Conservation (phyloP, 2,888 invertebrate species). For the Athetis lepigone region DNA sequence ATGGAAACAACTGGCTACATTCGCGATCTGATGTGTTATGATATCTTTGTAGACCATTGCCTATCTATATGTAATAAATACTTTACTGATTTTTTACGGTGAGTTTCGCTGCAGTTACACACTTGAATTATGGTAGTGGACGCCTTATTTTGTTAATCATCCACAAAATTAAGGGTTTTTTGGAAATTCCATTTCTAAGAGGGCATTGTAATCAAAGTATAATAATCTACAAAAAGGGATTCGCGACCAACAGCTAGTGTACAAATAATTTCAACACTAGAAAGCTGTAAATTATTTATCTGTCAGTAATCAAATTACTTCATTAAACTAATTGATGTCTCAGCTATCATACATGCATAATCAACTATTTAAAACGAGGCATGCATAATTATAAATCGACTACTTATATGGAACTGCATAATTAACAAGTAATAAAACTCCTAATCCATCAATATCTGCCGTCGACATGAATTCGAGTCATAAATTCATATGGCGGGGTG, state of each 20-base stretch:
- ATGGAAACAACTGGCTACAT: constrained; percentile 87
- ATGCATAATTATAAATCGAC: constrained; percentile 23
- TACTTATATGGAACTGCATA: constrained; percentile 37
- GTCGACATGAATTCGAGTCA: constrained; percentile 75
- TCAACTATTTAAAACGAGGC: constrained; percentile 15
- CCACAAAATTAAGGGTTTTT: too few relatives aligned
- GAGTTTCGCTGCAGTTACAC: too few relatives aligned
- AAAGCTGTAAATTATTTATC: not conserved
- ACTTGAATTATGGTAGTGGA: too few relatives aligned
- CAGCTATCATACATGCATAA: constrained; percentile 17
- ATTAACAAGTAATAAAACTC: constrained; percentile 69
- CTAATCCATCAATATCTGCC: constrained; percentile 71
- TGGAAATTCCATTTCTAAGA: too few relatives aligned
- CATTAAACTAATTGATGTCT: constrained; percentile 4
- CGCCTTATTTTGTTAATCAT: too few relatives aligned
- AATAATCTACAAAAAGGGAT: too few relatives aligned
- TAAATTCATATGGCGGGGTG: constrained; percentile 84
- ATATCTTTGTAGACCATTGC: constrained; percentile 15
- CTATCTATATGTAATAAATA: too few relatives aligned
- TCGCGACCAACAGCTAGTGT: too few relatives aligned
- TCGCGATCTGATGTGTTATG: constrained; percentile 63
- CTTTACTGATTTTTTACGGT: too few relatives aligned
- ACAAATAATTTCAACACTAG: not conserved
- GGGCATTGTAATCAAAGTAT: too few relatives aligned
- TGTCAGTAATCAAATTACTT: not conserved